These are phyloP conservation scores for Plectus sambesii DNA, from an alignment of 1,140 invertebrate species.

Conservation along the genomic window DNA sequence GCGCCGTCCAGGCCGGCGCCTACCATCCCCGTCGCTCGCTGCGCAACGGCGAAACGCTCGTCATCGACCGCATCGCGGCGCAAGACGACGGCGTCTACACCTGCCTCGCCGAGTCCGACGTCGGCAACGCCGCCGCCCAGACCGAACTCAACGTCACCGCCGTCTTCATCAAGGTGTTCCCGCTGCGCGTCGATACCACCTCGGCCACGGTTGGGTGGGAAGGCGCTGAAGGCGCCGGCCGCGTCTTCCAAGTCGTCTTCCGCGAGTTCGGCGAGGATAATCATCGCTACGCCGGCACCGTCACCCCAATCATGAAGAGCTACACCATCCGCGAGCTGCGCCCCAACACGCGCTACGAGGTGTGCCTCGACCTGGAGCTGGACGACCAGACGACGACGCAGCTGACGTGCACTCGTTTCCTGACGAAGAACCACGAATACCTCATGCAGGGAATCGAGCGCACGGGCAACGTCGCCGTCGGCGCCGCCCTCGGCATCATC, in stretches of 20 bases:
- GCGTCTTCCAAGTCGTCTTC: conserved; percentile 41
- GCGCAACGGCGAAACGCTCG: conserved; percentile 41
- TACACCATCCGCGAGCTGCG: conserved; percentile 43
- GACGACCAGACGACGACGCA: conserved; percentile 38
- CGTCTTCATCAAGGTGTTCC: conserved; percentile 32
- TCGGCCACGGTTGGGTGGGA: conserved; percentile 43
- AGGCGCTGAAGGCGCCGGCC: conserved; percentile 34
- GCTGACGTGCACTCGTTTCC: conserved; percentile 47
- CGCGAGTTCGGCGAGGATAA: conserved; percentile 21
- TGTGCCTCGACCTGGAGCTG: conserved; percentile 45
- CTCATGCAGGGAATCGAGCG: conserved; percentile 43
- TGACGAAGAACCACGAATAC: conserved; percentile 29
- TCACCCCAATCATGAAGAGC: conserved; percentile 28
- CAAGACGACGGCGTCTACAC: conserved; percentile 37
- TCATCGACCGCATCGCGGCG: conserved; percentile 43
- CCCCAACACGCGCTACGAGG: conserved; percentile 43
- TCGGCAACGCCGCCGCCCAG: conserved; percentile 18
- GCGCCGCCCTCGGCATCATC: conserved; percentile 43
- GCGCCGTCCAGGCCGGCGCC: conserved; percentile 37
- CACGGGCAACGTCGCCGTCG: conserved; percentile 36
- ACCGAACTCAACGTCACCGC: conserved; percentile 37
- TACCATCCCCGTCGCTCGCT: conserved; percentile 41
- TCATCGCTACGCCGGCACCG: conserved; percentile 1
- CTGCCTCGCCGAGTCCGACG: conserved; percentile 39
- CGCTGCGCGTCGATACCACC: conserved; percentile 27